Percentiles rank a stretch among this genome's conserved stretches.
Evolutionary conservation across 2,113 vertebrate genomes (phyloP).

Genomic region (Ellobius talpinus): DNA sequence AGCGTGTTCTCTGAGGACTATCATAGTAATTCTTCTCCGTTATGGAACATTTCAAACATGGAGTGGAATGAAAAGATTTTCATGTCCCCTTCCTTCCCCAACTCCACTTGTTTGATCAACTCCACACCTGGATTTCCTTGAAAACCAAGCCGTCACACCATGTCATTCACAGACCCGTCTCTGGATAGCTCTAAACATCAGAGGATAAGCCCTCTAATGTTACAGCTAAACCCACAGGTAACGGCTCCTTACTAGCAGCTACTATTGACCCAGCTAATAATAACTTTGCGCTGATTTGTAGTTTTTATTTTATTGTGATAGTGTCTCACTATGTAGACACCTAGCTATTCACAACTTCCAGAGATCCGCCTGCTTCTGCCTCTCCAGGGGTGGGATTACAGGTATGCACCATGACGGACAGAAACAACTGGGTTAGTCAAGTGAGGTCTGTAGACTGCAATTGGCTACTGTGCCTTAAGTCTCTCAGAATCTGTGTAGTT

Average conservation of each 20-base stretch:
- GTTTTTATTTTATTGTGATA: not conserved
- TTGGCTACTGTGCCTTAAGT: not conserved
- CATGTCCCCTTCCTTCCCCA: not conserved
- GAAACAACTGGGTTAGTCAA: not conserved
- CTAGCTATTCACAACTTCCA: not conserved
- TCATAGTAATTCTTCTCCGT: not conserved
- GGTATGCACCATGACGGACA: not conserved
- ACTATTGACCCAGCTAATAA: not conserved
- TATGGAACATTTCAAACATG: slow-evolving; percentile 1
- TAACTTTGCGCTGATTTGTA: not conserved
- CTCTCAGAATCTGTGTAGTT: not conserved
- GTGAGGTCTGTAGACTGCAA: not conserved
- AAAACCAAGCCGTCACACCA: not conserved
- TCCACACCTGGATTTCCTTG: not conserved
- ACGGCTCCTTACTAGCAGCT: not conserved
- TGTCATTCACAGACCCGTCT: slow-evolving; percentile 19
- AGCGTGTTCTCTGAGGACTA: not conserved
- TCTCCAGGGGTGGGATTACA: not conserved
- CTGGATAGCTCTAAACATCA: slow-evolving; percentile 13
- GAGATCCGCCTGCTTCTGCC: not conserved
- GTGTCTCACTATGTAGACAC: not conserved
- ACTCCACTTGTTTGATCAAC: not conserved
- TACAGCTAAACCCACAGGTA: not conserved
- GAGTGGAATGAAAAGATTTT: not conserved
- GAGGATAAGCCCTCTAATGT: not conserved